Evolutionary conservation across 2,888 invertebrate species (phyloP).

Genomic region (Liodrosophila aerea): DNA sequence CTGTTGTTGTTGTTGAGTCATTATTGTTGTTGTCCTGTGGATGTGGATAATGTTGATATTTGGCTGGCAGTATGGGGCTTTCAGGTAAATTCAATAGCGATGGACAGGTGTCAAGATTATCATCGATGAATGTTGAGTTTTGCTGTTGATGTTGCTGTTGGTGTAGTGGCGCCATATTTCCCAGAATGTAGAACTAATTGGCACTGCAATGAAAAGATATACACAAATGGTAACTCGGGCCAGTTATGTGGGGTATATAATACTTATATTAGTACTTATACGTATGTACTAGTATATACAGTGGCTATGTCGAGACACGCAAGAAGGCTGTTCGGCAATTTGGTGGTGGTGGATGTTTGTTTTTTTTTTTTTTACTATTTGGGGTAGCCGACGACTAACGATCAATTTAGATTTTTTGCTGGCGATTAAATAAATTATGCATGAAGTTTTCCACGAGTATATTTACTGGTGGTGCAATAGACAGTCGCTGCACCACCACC

Average conservation of each 20-base stretch:
- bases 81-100: slow-evolving; percentile 74
- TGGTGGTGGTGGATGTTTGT: slow-evolving; percentile 7
- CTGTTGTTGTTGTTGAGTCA: slow-evolving; percentile 26
- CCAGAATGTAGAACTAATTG: slow-evolving; percentile 47
- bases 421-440: slow-evolving; percentile 80
- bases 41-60: slow-evolving; percentile 42
- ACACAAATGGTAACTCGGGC: background rate
- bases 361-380: slow-evolving; percentile 14
- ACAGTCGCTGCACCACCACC: slow-evolving; percentile 10
- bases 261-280: slow-evolving; percentile 1
- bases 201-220: slow-evolving; percentile 50
- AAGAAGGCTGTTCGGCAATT: slow-evolving; percentile 53
- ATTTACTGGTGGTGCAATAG: slow-evolving; percentile 16
- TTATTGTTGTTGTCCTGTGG: slow-evolving; percentile 49
- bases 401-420: slow-evolving; percentile 79
- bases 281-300: slow-evolving; percentile 10
- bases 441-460: slow-evolving; percentile 44
- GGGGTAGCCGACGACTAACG: slow-evolving; percentile 57
- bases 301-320: slow-evolving; percentile 39
- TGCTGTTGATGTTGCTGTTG: slow-evolving; percentile 52
- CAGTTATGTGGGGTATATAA: slow-evolving; percentile 2
- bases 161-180: slow-evolving; percentile 71
- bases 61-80: slow-evolving; percentile 79
- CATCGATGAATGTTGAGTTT: slow-evolving; percentile 81
- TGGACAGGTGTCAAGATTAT: slow-evolving; percentile 75